Percentiles rank a stretch among this genome's conserved stretches.
Evolutionary conservation across 2,797 vertebrate species (phyloP).

Genomic region (Vipera ursinii): DNA sequence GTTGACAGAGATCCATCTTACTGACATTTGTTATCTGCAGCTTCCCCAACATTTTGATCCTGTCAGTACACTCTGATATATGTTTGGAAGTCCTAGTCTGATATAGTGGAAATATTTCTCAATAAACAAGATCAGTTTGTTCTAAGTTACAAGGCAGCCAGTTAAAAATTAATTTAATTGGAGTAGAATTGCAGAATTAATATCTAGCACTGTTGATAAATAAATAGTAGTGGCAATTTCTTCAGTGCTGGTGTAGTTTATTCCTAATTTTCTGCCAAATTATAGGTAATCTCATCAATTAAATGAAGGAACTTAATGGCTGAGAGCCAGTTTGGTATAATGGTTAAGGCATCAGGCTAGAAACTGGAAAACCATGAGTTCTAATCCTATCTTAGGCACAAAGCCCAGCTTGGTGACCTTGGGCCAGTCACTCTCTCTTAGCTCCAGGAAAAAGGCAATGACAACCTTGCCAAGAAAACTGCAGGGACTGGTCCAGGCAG

Average conservation of each 20-base stretch:
- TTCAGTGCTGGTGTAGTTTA: constrained; percentile 37
- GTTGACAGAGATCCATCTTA: not conserved
- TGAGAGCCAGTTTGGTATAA: not conserved
- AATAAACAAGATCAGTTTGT: constrained; percentile 18
- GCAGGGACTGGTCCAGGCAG: not conserved
- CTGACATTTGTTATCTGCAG: not conserved
- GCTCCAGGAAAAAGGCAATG: not conserved
- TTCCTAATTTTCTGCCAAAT: constrained; percentile 41
- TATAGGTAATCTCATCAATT: constrained; percentile 50
- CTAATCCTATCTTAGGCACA: not conserved
- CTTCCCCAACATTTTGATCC: not conserved
- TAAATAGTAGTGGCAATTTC: constrained; percentile 24
- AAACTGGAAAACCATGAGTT: not conserved
- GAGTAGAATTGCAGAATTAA: constrained; percentile 10
- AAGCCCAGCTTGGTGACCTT: not conserved
- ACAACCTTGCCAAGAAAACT: not conserved
- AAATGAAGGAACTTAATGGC: constrained; percentile 4
- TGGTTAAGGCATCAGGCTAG: not conserved
- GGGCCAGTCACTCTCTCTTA: not conserved
- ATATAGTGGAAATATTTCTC: not conserved
- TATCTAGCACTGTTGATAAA: not conserved
- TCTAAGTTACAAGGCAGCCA: constrained; percentile 31
- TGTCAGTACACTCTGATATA: not conserved
- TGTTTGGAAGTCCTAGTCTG: not conserved
- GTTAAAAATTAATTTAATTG: constrained; percentile 33